Conservation (phyloP, 2,797 vertebrate genomes). For the Scolopax rusticola region DNA sequence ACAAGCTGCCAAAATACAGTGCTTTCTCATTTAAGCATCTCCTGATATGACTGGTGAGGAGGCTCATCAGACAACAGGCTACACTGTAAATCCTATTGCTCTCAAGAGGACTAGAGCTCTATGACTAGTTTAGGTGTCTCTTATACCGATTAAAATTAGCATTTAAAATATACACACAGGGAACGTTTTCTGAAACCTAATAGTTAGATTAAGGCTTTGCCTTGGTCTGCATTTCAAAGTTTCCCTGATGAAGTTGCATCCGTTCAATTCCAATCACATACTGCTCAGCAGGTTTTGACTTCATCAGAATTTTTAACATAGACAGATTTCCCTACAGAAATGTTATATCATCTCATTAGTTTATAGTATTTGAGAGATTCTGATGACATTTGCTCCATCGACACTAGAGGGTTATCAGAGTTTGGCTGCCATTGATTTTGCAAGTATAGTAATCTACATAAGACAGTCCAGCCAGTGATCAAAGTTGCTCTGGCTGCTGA, state of each 20-base stretch:
- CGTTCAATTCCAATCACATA: not conserved
- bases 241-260: not conserved
- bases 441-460: not conserved
- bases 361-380: not conserved
- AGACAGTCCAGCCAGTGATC: not conserved
- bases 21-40: not conserved
- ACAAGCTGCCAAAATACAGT: not conserved
- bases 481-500: not conserved
- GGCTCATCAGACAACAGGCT: conserved; percentile 5
- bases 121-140: not conserved
- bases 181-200: not conserved
- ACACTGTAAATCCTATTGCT: not conserved
- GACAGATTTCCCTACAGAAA: conserved; percentile 6
- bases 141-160: conserved; percentile 44
- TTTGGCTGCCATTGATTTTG: not conserved
- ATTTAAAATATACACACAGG: conserved; percentile 29
- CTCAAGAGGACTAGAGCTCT: conserved; percentile 10
- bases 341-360: not conserved
- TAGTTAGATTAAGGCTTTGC: not conserved
- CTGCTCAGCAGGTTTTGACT: conserved; percentile 22
- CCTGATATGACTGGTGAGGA: not conserved
- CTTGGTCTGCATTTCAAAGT: not conserved
- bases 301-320: not conserved
- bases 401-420: not conserved
- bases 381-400: not conserved